These are phyloP conservation scores for Vireo altiloquus DNA, from an alignment of 2,113 vertebrate genomes.

Conservation along the genomic window DNA sequence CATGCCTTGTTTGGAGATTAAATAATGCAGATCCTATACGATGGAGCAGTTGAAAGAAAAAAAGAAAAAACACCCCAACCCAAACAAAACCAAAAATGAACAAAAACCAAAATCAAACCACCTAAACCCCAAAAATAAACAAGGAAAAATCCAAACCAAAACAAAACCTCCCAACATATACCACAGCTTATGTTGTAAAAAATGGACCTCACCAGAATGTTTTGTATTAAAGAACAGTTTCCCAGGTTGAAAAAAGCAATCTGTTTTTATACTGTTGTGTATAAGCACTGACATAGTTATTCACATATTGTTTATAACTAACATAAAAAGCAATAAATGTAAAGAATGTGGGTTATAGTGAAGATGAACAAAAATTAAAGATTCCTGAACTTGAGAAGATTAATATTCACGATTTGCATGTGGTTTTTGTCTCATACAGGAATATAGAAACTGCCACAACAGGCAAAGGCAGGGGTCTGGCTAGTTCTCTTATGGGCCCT, in stretches of 20 bases:
- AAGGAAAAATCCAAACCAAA: background rate
- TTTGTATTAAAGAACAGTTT: background rate
- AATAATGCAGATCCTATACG: background rate
- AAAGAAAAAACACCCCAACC: fast-evolving
- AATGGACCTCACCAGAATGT: background rate
- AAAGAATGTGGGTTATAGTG: background rate
- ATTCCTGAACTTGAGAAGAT: background rate
- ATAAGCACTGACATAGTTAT: background rate
- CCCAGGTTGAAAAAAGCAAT: background rate
- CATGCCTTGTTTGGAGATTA: background rate
- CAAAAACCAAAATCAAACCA: background rate
- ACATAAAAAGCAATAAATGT: background rate
- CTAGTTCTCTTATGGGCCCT: background rate
- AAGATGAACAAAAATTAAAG: background rate
- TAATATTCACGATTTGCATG: background rate
- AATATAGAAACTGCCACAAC: background rate
- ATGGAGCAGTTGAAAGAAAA: background rate
- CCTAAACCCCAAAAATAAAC: background rate
- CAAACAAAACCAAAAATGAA: background rate
- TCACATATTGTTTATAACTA: background rate
- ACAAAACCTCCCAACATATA: fast-evolving
- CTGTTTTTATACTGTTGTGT: background rate
- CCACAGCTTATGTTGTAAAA: background rate
- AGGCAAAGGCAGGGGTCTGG: background rate
- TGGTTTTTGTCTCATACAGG: background rate